Base-by-base conservation (phyloP, 2,113 vertebrate species). In the Phyllostomus hastatus region DNA sequence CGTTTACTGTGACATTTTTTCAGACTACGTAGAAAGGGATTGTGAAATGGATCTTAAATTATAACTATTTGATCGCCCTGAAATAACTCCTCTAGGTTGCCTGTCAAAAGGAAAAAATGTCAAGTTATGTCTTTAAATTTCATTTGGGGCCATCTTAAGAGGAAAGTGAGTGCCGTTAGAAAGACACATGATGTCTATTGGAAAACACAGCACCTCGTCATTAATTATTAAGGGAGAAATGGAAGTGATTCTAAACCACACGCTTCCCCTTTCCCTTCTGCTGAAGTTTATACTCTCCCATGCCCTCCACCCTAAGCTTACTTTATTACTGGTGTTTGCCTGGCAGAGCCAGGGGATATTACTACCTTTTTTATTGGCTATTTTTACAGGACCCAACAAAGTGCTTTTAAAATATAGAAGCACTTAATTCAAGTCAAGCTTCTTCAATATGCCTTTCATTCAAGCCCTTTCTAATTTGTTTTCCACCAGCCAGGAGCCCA, bases 401-500 rank as follows among this genome's bases (percentile, higher is more conserved):
- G 93, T 97, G 97, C 95, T 98, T 97, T 98, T 96, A 97, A 97
- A 97, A 98, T 96, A 97, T 96, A 98, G 84, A 96, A 95, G 95
- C 97, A 98, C 97, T 98, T 98, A 98, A 98, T 98, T 97, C 96
- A 87, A 97, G 97, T 95, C 97, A 97, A 96, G 94, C 86, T 90
- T 95, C 95, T 93, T 96, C 97, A 96, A 97, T 96, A 94, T 93
- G 64, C 82, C 97, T 97, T 97, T 97, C 91, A 93, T 96, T 97
- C 97, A 97, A 96, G 93, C 89, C 17, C 91, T 94, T 96, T 97
- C 93, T 97, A 97, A 96, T 98, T 97, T 97, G 97, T 96, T 97
- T 97, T 96, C 87, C 87, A 96, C 88, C 76, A 93, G 91, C 96
- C 95, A 97, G 93, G 80, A 97, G 94, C 83, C 94, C 22, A 4